These are phyloP conservation scores for Todiramphus saurophagus DNA, from an alignment of 2,113 vertebrate genomes.

Conservation along the genomic window DNA sequence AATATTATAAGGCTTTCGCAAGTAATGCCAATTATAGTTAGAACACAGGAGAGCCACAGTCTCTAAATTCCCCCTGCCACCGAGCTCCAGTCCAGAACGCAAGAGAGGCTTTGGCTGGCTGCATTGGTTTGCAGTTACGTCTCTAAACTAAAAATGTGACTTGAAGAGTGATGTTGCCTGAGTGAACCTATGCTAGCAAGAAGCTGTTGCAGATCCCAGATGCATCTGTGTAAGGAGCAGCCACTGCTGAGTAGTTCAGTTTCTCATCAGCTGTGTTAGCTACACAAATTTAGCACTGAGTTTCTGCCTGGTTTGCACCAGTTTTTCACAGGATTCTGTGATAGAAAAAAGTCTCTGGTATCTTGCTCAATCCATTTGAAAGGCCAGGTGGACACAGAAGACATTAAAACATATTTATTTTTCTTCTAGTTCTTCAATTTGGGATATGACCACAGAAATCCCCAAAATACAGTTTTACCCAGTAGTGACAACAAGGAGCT, in stretches of 20 bases:
- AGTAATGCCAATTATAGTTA: not conserved
- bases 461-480: not conserved
- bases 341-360: not conserved
- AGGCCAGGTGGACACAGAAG: not conserved
- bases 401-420: not conserved
- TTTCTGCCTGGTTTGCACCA: not conserved
- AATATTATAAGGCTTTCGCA: not conserved
- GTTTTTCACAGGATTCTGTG: not conserved
- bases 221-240: not conserved
- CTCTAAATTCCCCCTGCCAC: not conserved
- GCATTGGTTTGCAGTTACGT: not conserved
- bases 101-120: not conserved
- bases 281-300: not conserved
- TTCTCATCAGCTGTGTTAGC: not conserved
- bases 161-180: not conserved
- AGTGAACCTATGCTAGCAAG: not conserved
- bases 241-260: not conserved
- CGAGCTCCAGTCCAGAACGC: not conserved
- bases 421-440: not conserved
- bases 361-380: not conserved
- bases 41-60: not conserved
- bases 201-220: not conserved
- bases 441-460: fast-evolving
- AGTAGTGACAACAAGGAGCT: not conserved
- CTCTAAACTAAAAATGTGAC: not conserved